phyloP scores from a whole-genome alignment of 2,113 vertebrate genomes.

The Urocolius indicus region DNA sequence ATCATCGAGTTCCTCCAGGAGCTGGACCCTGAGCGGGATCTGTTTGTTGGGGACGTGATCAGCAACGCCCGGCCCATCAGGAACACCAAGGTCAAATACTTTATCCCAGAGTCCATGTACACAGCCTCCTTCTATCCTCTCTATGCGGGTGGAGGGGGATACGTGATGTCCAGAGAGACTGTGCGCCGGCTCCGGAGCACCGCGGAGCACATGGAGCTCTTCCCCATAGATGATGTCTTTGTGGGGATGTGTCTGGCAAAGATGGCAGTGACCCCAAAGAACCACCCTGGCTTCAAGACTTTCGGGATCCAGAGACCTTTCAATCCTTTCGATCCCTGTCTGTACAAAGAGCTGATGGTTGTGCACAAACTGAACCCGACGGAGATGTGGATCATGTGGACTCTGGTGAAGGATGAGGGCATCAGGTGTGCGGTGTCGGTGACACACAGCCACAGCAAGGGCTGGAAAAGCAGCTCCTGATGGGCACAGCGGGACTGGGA shows the following conservation, averaged over 20 bases:
- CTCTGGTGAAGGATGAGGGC: conserved; percentile 71
- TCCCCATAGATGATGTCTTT: conserved; percentile 83
- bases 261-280: conserved; percentile 72
- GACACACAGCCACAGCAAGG: neutral
- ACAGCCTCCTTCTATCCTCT: conserved; percentile 71
- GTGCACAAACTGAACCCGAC: conserved; percentile 77
- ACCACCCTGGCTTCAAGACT: conserved; percentile 81
- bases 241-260: conserved; percentile 82
- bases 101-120: conserved; percentile 79
- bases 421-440: conserved; percentile 56
- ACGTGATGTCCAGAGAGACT: conserved; percentile 78
- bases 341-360: conserved; percentile 78
- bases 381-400: conserved; percentile 85
- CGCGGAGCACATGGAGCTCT: conserved; percentile 67
- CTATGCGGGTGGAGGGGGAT: conserved; percentile 79
- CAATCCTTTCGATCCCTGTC: conserved; percentile 77
- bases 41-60: conserved; percentile 81
- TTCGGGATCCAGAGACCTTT: conserved; percentile 77
- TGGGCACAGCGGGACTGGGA: rapidly evolving
- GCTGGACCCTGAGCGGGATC: conserved; percentile 66
- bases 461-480: neutral
- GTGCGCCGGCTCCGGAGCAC: conserved; percentile 56
- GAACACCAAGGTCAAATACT: conserved; percentile 79
- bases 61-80: conserved; percentile 75
- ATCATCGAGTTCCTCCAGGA: conserved; percentile 77